Percentiles rank a stretch among this genome's conserved stretches.
Evolutionary conservation across 2,113 vertebrate species (phyloP).

Genomic region (Regulus satrapa): DNA sequence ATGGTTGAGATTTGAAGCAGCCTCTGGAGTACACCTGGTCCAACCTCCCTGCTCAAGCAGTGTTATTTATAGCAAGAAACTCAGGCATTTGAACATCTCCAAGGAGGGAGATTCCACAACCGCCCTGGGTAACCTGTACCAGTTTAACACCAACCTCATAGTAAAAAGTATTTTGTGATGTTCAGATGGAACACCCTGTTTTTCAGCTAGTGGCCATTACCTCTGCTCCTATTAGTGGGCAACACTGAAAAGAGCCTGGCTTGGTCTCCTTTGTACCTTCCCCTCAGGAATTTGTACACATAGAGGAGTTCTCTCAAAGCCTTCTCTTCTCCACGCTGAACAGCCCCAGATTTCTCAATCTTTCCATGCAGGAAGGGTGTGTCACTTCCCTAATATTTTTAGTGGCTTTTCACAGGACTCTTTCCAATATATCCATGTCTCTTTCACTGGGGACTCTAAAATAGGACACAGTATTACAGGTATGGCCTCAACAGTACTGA

Average conservation of each 20-base stretch:
- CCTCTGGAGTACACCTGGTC: background rate
- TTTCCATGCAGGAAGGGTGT: background rate
- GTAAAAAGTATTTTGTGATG: background rate
- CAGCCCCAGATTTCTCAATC: background rate
- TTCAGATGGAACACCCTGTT: background rate
- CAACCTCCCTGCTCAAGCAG: background rate
- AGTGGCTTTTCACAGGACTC: background rate
- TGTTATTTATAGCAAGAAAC: background rate
- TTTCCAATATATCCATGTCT: background rate
- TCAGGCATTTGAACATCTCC: background rate
- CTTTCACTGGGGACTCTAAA: background rate
- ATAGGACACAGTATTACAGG: background rate
- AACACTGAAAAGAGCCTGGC: background rate
- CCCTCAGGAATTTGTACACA: background rate
- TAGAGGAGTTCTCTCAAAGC: background rate
- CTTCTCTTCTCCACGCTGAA: background rate
- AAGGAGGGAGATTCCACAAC: background rate
- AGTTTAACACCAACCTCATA: too few species aligned
- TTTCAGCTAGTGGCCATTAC: background rate
- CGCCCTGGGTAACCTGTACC: background rate
- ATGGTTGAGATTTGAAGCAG: background rate
- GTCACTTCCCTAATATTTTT: background rate
- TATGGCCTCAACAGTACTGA: background rate
- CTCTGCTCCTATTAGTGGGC: background rate
- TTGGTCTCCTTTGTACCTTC: background rate